Base-by-base conservation (phyloP, 2,113 vertebrate genomes). In the Leptobrachium ailaonicum region DNA sequence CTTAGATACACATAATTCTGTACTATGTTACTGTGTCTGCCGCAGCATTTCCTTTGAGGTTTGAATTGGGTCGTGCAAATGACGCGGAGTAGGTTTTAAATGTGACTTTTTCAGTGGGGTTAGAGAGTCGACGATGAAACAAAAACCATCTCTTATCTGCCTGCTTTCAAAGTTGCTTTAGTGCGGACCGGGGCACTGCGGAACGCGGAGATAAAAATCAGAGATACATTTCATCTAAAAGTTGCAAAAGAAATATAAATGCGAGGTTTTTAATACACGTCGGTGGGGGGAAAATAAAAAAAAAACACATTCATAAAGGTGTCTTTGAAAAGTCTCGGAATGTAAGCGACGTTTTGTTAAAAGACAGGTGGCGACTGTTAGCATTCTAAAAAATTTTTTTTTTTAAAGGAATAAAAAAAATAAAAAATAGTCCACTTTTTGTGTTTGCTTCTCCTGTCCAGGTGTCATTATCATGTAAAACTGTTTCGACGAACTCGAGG, bases 291-390 rank as follows among this genome's bases (percentile, higher is more conserved):
- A 80, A 78, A 80, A 70, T 77, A 62, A 68, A 77, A 70, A 77
- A 75, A 66, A 68, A 77, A 60, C 47, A 71, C 44, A 71, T 47
- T 45, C 71, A 73, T 73, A 71, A 58, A 80, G 63, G 67, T 73
- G 78, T 73, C 78, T 80, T 73, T 68, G 50, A 80, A 74, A 80
- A 67, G 63, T 71, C 71, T 80, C n/a, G 50, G 41, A 80, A 73
- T 80, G 71, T 71, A 80, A 73, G 41, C 73, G 72, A 74, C 66
- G 50, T 80, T 80, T 80, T 80, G 62, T 73, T 60, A 80, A 32
- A 71, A 80, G 72, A 62, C 78, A 80, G 78, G 78, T 80, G 71
- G 47, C 68, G 78, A 80, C 73, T 73, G 71, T 74, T 74, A 80
- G 54, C 66, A 58, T 14, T 60, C 74, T 64, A 71, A 79, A 79